Evolutionary conservation across 2,797 vertebrate genomes (phyloP).

Genomic region (Meriones psammophilus): DNA sequence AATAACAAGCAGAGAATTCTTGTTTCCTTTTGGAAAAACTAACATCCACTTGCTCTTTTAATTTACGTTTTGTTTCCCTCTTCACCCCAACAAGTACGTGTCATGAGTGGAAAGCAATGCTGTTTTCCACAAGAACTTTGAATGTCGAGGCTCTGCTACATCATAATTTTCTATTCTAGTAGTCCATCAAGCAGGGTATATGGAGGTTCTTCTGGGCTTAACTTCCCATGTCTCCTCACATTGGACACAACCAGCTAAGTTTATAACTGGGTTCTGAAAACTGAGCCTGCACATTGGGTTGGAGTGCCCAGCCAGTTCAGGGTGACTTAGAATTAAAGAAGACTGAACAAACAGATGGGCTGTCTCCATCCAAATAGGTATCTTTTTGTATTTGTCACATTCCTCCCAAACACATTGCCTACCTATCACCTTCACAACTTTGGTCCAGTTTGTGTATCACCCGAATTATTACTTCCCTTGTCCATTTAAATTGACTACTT

Average conservation of each 20-base stretch:
- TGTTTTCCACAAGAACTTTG: not conserved
- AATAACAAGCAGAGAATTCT: not conserved
- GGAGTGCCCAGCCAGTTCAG: not conserved
- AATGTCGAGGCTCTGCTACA: not conserved
- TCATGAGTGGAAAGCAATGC: not conserved
- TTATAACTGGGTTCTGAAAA: not conserved
- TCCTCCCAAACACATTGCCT: not conserved
- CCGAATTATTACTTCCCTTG: not conserved
- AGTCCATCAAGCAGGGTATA: not conserved
- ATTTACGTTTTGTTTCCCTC: not conserved
- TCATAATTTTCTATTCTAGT: not conserved
- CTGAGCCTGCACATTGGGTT: not conserved
- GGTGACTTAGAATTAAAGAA: not conserved
- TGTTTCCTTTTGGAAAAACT: not conserved
- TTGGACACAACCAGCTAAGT: not conserved
- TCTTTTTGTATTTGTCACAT: not conserved
- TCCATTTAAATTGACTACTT: constrained; percentile 44
- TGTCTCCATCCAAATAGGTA: not conserved
- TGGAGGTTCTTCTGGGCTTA: not conserved
- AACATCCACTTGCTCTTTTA: not conserved
- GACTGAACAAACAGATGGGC: not conserved
- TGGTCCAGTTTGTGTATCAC: not conserved
- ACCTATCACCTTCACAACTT: not conserved
- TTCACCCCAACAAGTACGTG: not conserved
- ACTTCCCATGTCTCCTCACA: not conserved